These are phyloP conservation scores for Copsychus sechellarum DNA, from an alignment of 2,113 vertebrate genomes.

Conservation along the genomic window DNA sequence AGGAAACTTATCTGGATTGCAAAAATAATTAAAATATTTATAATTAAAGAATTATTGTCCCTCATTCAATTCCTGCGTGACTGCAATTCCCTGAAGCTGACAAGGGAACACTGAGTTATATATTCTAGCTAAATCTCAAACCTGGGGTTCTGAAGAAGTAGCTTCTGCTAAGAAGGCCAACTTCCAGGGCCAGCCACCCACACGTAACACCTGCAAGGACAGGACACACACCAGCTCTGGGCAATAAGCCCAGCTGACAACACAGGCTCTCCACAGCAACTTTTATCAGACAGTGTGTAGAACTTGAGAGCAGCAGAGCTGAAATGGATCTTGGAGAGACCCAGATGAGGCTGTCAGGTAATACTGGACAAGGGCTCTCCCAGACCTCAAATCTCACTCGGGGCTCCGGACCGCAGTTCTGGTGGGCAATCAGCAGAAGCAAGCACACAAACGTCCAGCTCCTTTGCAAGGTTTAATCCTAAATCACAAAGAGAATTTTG, in stretches of 20 bases:
- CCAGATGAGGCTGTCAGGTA: not conserved
- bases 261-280: not conserved
- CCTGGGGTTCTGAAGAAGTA: not conserved
- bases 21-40: not conserved
- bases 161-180: not conserved
- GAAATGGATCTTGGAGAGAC: not conserved
- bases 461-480: not conserved
- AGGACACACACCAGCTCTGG: not conserved
- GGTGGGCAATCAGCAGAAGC: not conserved
- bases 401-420: not conserved
- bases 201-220: not conserved
- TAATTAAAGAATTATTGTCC: not conserved
- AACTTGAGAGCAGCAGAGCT: not conserved
- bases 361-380: not conserved
- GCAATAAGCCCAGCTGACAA: not conserved
- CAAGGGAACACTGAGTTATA: not conserved
- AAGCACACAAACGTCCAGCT: fast-evolving
- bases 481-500: not conserved
- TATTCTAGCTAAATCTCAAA: not conserved
- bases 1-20: not conserved
- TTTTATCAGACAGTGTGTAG: not conserved
- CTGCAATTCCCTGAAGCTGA: not conserved
- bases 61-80: not conserved
- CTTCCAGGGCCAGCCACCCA: not conserved
- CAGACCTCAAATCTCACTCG: fast-evolving